These are phyloP conservation scores for Glomeris marginata DNA, from an alignment of 2,888 invertebrate genomes.

Conservation along the genomic window DNA sequence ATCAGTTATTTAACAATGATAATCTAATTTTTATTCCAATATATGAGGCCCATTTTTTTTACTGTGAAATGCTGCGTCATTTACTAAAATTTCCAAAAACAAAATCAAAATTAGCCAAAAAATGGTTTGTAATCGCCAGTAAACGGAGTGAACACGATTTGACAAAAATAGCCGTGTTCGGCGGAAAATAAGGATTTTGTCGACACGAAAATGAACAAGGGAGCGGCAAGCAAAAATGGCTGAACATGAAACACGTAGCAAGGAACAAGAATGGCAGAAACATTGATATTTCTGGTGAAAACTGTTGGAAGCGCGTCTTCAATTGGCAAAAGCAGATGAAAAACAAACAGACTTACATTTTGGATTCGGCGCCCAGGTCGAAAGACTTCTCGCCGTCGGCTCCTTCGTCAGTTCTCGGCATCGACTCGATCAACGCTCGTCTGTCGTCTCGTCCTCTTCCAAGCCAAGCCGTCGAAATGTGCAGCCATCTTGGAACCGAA, in stretches of 20 bases:
- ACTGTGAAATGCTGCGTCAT: too few relatives aligned
- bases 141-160: too few relatives aligned
- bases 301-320: background rate
- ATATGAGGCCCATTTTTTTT: too few relatives aligned
- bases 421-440: constrained; percentile 25
- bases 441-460: constrained; percentile 24
- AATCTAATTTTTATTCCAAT: too few relatives aligned
- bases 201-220: too few relatives aligned
- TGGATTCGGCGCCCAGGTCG: background rate
- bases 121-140: too few relatives aligned
- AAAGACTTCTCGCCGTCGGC: background rate
- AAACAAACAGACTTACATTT: background rate
- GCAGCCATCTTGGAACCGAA: too few relatives aligned
- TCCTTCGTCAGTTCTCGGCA: constrained; percentile 42
- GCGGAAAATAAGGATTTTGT: too few relatives aligned
- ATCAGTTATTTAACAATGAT: too few relatives aligned
- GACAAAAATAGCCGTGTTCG: too few relatives aligned
- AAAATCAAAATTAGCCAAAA: too few relatives aligned
- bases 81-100: too few relatives aligned
- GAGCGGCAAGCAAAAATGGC: background rate
- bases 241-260: constrained; percentile 1
- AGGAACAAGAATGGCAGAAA: background rate
- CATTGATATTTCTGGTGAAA: background rate
- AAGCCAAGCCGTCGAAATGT: background rate
- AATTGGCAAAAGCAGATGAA: background rate